phyloP scores from a whole-genome alignment of 2,797 vertebrate species.

The Acipenser oxyrinchus region DNA sequence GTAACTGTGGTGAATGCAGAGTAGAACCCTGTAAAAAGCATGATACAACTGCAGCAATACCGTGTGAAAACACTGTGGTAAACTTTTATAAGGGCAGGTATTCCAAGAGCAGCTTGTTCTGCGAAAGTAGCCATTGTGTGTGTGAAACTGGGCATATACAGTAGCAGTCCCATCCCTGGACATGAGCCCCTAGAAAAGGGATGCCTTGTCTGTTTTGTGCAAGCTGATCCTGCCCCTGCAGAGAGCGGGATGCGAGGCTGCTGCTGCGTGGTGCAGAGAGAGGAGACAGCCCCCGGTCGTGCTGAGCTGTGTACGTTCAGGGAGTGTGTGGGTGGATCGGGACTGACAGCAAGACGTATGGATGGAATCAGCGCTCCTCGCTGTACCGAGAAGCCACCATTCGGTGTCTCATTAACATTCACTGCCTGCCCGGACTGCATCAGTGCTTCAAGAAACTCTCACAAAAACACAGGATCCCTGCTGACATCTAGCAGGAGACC shows the following conservation, averaged over 20 bases:
- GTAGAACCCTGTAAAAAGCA: no score
- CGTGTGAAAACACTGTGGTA: no score
- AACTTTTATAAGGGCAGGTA: no score
- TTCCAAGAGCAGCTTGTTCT: no score
- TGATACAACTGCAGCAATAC: no score
- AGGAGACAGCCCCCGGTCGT: not conserved
- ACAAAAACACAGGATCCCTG: constrained; percentile 25
- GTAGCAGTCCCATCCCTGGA: no score
- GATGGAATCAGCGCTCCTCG: constrained; percentile 3
- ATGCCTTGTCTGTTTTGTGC: not conserved
- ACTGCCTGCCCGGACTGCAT: constrained; percentile 35
- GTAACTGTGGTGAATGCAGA: no score
- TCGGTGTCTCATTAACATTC: constrained; percentile 37
- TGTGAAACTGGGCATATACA: no score
- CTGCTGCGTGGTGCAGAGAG: not conserved
- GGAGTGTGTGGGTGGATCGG: not conserved
- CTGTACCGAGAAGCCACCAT: constrained; percentile 32
- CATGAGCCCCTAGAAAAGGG: not conserved
- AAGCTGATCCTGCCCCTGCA: no score
- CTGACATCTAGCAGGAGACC: constrained; percentile 1
- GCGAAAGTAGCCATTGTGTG: no score
- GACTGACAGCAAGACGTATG: constrained; percentile 1
- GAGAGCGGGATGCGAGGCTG: not conserved
- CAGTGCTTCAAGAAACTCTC: constrained; percentile 41
- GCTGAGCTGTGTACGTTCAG: constrained; percentile 11